Conservation (phyloP, 2,113 vertebrate species). For the Tylochromis polylepis region DNA sequence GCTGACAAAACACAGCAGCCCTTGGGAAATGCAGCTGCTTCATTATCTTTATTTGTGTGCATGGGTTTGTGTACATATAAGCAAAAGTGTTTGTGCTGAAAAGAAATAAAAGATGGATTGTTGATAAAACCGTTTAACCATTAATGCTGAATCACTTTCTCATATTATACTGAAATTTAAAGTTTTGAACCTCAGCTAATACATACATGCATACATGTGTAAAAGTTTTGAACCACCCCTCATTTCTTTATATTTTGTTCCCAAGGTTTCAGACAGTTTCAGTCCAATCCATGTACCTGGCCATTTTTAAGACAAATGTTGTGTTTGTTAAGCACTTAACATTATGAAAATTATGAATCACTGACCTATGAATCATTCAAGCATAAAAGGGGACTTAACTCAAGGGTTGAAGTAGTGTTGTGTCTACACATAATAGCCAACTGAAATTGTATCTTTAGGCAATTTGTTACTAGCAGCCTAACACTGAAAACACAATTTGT, state of each 20-base stretch:
- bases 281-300: not conserved
- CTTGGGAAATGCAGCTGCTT: constrained; percentile 65
- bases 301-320: not conserved
- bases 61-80: constrained; percentile 15
- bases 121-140: not conserved
- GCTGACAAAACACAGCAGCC: constrained; percentile 58
- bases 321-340: not conserved
- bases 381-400: not conserved
- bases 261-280: not conserved
- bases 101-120: not conserved
- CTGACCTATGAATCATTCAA: not conserved
- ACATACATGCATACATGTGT: not conserved
- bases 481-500: not conserved
- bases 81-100: constrained; percentile 11
- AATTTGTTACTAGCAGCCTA: not conserved
- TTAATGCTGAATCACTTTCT: not conserved
- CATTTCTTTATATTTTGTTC: not conserved
- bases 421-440: not conserved
- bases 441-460: not conserved
- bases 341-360: not conserved
- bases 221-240: not conserved
- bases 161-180: not conserved
- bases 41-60: constrained; percentile 11
- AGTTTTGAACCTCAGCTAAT: not conserved
- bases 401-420: not conserved